Evolutionary conservation across 2,888 invertebrate species (phyloP), one percentile per base, ranked within the genome.

Genomic region (Coelogynopora nodosa): DNA sequence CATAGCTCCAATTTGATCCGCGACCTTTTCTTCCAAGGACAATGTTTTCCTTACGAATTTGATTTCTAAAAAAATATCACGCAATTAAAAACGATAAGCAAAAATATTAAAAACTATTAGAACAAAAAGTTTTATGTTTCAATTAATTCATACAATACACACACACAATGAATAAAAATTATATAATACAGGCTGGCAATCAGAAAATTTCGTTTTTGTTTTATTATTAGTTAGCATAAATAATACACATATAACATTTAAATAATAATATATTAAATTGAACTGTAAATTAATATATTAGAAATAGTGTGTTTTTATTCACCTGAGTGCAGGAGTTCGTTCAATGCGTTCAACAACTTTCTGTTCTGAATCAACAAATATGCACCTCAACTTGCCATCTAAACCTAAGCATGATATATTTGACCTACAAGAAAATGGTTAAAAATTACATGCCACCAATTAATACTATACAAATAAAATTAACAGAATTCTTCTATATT

Each of bases 331-430:
- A 26, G 82, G 31, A 27, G 23, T 23, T 2, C 30, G 30, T 85
- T 85, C 26, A 81, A 85, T 82, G 0, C 67, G 5, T 27, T 81
- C 27, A 1, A 85, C 85, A 27, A 85, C 85, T 81, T 85, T 85
- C 23, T 67, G 74, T 30, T 85, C 85, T 18, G 74, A 67, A 81
- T 85, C 85, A 30, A 85, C 30, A 67, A 85, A 85, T 23, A 85
- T 27, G 27, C 80, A 5, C 0, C 85, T n/a, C 10, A 74, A 28
- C 27, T 82, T 29, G 1, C 23, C 30, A 27, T 85, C 67, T 5
- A 28, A 23, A n/a, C 74, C 74, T 23, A 74, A 13, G 2, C 5
- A 74, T n/a, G 74, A 26, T 13, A 23, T 74, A 74, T 26, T 23
- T 13, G 5, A 5, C 27, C 74, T 74, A 23, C 5, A 74, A 74